Evolutionary conservation across 2,113 vertebrate species (phyloP), one percentile per base, ranked within the genome.

Genomic region (Plecturocebus donacophilus): DNA sequence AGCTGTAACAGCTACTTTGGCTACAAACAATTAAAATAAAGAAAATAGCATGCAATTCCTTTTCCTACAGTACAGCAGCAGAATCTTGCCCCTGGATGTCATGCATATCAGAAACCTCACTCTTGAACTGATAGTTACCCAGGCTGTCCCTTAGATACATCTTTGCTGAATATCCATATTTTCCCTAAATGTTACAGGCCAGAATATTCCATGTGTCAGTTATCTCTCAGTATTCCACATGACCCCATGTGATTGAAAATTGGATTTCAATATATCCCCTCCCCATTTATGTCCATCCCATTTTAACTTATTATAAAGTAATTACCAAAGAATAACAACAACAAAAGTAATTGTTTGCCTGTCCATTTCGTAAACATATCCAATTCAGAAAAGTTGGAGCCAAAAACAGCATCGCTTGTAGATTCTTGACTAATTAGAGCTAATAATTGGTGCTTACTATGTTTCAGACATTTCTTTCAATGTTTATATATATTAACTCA

Each of bases 281-380:
- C 32, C 68, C 70, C 14, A 35, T 70, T 47, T 70, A 61, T 54
- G 68, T 11, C 58, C 56, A 80, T n/a, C 40, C 16, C 40, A 91
- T 40, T 91, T 76, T 90, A 90, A 90, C 27, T 83, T 52, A 93
- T 90, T 54, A 52, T 79, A 86, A 89, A 86, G 30, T 32, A 91
- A 92, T 35, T 56, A 38, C 32, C 35, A 90, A 90, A 94, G 23
- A 84, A 94, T 25, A 87, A 81, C 27, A 54, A 81, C 47, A 83
- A 81, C 32, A 75, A 40, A 56, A 45, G 45, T 14, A 79, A 87
- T 58, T 83, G 76, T 45, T 49, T 83, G 17, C 38, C 56, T 70
- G n/a, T 77, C 32, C 38, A 71, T 75, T 79, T 87, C 87, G n/a
- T 61, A 45, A 90, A 83, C 30, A 47, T 32, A 76, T 20, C 52